These are phyloP conservation scores for Apeira syringaria DNA, from an alignment of 2,888 invertebrate species.

Conservation along the genomic window DNA sequence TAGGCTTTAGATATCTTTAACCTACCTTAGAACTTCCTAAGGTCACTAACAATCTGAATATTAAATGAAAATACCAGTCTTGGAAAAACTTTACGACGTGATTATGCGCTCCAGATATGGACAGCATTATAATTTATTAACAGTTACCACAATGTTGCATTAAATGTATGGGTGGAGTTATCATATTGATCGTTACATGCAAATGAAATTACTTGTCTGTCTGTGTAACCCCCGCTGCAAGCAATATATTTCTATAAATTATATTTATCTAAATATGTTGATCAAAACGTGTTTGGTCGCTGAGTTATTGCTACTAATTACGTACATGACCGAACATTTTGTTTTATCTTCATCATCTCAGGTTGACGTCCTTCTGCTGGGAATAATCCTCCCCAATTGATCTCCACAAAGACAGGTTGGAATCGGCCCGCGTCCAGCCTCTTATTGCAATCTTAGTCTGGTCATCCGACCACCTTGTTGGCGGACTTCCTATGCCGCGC, in stretches of 20 bases:
- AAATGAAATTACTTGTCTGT: neutral
- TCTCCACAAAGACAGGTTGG: too few species aligned
- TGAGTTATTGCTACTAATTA: too few species aligned
- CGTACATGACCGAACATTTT: too few species aligned
- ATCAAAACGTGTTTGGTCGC: neutral
- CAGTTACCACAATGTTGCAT: constrained; percentile 24
- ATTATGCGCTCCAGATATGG: constrained; percentile 52
- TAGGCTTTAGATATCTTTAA: constrained; percentile 37
- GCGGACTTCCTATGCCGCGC: too few species aligned
- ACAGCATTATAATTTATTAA: constrained; percentile 44
- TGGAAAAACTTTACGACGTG: constrained; percentile 47
- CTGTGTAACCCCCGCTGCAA: neutral
- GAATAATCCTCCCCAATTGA: too few species aligned
- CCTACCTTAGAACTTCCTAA: constrained; percentile 56
- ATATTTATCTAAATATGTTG: too few species aligned
- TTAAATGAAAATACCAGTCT: constrained; percentile 62
- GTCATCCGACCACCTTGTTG: too few species aligned
- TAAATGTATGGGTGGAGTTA: constrained; percentile 6
- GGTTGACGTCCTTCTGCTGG: too few species aligned
- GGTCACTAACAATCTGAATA: constrained; percentile 66
- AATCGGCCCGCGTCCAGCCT: too few species aligned
- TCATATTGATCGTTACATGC: neutral
- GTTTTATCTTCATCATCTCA: too few species aligned
- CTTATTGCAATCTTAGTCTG: too few species aligned
- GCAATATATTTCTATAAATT: neutral